Conservation (phyloP, 1,140 invertebrate genomes). For the Branchinecta lindahli region DNA sequence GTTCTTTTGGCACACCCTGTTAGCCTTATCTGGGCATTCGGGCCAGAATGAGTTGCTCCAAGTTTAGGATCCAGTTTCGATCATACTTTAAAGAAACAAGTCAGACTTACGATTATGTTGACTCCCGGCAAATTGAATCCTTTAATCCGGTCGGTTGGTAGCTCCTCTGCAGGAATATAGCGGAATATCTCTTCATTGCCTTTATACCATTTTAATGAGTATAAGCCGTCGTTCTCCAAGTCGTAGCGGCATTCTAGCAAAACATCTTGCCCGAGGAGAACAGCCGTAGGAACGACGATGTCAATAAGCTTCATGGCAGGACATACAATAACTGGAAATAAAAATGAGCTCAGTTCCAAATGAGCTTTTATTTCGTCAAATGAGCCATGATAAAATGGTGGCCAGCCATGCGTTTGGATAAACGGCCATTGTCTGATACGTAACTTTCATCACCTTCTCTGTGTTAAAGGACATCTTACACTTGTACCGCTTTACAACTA, state of each 20-base stretch:
- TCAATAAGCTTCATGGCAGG: slow-evolving; percentile 14
- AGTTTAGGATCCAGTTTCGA: background rate
- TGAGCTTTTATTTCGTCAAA: no score
- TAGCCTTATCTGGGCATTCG: no score
- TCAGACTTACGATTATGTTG: background rate
- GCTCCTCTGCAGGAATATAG: background rate
- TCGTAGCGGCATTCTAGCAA: slow-evolving; percentile 53
- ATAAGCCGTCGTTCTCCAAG: slow-evolving; percentile 47
- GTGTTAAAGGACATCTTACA: no score
- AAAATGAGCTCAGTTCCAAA: no score
- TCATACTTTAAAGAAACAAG: background rate
- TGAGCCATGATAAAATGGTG: no score
- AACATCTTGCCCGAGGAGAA: slow-evolving; percentile 46
- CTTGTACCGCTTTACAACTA: no score
- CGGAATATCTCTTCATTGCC: slow-evolving; percentile 29
- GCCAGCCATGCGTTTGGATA: no score
- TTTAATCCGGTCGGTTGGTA: background rate
- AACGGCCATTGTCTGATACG: no score
- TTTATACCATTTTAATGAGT: slow-evolving; percentile 68
- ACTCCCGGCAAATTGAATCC: slow-evolving; percentile 1
- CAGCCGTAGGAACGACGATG: slow-evolving; percentile 25
- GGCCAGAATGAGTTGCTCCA: background rate
- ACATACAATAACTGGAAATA: no score
- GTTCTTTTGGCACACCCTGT: no score
- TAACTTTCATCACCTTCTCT: no score